Base-by-base conservation (phyloP, 2,113 vertebrate genomes). In the Albula glossodonta region DNA sequence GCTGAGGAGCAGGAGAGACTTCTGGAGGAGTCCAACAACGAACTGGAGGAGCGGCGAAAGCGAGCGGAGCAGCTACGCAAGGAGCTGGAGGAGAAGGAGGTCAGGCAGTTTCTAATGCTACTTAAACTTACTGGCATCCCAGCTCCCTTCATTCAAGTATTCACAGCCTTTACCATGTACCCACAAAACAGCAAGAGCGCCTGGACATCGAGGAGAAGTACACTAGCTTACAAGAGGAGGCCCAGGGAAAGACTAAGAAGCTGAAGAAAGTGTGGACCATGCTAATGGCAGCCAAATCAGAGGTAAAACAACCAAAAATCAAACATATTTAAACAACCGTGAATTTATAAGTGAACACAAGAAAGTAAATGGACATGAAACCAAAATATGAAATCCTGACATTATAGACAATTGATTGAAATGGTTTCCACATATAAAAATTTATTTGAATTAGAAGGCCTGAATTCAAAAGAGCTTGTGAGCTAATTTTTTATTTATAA, bases 191-290 rank as follows among this genome's bases (percentile, higher is more conserved):
- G 98, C 98, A 99, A 99, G 98, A 99, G 82, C 98, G 98, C 52
- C 92, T 99, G 92, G 98, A 99, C 92, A 99, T 99, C 2, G 98
- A 99, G 92, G 98, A 99, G 94, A 99, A 99, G 87, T 99, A 99
- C 92, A 99, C 98, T 78, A 99, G 96, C 89, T 96, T 99, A 81
- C 98, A 99, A 93, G 98, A 99, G 80, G 98, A 99, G 89, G 98
- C 98, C 0, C 98, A 99, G 89, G 98, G 98, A 70, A 99, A 99
- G 92, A 99, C 98, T 79, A 99, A 99, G 91, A 99, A 99, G 82
- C 92, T 99, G 90, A 99, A 99, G 94, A 99, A 99, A 94, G 98
- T 99, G 3, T 99, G 98, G 98, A 99, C 98, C 82, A 99, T 99
- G 98, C 93, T 99, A 81, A 99, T 99, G 98, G 98, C 98, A 90